Conservation (phyloP, 2,797 vertebrate species). For the Gila robusta region DNA sequence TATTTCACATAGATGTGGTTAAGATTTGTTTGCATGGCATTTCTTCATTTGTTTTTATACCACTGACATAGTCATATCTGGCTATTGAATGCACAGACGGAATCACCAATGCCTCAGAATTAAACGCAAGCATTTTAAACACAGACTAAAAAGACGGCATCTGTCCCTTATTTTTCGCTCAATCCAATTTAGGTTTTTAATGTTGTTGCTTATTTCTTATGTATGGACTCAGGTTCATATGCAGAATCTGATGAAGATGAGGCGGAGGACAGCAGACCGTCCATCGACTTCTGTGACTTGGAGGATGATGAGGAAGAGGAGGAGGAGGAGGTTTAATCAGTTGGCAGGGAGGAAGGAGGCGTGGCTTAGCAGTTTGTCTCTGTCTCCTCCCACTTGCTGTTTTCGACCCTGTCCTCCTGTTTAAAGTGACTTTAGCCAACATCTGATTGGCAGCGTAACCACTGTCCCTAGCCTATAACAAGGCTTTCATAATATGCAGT, state of each 20-base stretch:
- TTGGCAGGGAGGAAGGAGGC: not conserved
- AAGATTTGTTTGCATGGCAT: not conserved
- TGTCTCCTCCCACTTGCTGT: not conserved
- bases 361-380: not conserved
- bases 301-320: constrained; percentile 67
- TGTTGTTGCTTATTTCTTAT: not conserved
- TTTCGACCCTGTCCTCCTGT: not conserved
- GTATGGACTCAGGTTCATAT: constrained; percentile 68
- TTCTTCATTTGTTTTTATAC: not conserved
- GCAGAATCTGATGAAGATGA: constrained; percentile 88
- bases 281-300: constrained; percentile 83
- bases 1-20: not conserved
- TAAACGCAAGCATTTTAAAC: too few relatives aligned
- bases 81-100: not conserved
- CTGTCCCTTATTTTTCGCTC: not conserved
- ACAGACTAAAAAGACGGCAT: not conserved
- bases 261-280: constrained; percentile 79
- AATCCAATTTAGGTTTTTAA: not conserved
- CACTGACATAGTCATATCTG: not conserved
- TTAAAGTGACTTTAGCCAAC: constrained; percentile 27
- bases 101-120: not conserved
- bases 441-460: constrained; percentile 39
- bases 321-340: constrained; percentile 73
- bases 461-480: constrained; percentile 47
- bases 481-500: constrained; percentile 62